Conservation (phyloP, 2,113 vertebrate species). For the Trogon surrucura region DNA sequence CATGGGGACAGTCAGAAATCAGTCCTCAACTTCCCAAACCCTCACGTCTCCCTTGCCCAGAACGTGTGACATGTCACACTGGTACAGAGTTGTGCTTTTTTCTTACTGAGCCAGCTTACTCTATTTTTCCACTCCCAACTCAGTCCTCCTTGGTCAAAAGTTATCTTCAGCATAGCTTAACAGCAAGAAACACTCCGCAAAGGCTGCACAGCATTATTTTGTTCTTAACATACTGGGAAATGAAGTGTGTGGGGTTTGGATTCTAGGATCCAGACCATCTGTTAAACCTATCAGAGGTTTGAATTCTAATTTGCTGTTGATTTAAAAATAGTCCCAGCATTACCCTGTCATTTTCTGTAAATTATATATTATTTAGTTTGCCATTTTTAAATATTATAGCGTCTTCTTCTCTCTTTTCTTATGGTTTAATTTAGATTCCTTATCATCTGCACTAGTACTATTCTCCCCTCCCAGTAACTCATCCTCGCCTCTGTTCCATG, state of each 20-base stretch:
- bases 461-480: constrained; percentile 23
- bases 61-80: neutral
- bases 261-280: constrained; percentile 76
- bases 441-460: constrained; percentile 63
- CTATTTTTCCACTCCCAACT: constrained; percentile 34
- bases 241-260: constrained; percentile 72
- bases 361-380: constrained; percentile 77
- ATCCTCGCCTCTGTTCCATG: neutral
- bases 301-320: constrained; percentile 76
- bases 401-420: constrained; percentile 35
- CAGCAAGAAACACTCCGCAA: constrained; percentile 55
- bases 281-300: constrained; percentile 76
- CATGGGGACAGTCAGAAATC: neutral
- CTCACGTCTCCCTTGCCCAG: neutral
- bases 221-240: constrained; percentile 65
- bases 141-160: constrained; percentile 29
- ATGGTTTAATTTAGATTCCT: constrained; percentile 70
- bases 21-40: neutral
- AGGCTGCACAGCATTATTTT: constrained; percentile 62
- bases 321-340: constrained; percentile 75
- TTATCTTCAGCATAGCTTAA: constrained; percentile 54
- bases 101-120: neutral
- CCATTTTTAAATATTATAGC: constrained; percentile 77
- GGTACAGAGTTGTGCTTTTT: neutral
- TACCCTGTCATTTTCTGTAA: constrained; percentile 78